Percentiles rank a stretch among this genome's conserved stretches.
Conservation (phyloP, 2,113 vertebrate species). For the Crotalus viridis region DNA sequence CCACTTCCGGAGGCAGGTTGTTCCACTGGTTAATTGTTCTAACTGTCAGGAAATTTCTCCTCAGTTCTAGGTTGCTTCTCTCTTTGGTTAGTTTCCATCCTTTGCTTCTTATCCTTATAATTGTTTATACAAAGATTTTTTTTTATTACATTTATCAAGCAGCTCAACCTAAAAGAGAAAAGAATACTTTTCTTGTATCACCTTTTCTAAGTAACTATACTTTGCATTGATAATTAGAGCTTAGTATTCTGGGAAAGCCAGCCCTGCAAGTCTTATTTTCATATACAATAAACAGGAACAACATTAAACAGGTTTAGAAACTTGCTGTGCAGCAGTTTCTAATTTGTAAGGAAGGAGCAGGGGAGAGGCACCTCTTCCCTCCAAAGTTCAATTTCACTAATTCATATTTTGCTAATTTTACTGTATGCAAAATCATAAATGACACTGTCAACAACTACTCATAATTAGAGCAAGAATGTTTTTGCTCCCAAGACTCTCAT, state of each 20-base stretch:
- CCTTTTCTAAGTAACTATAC: constrained; percentile 46
- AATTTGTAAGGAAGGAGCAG: not conserved
- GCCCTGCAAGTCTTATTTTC: constrained; percentile 51
- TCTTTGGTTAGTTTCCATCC: too few relatives aligned
- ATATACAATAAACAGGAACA: constrained; percentile 51
- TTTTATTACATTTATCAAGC: constrained; percentile 5
- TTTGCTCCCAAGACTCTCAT: not conserved
- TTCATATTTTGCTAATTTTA: not conserved
- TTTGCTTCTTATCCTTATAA: not conserved
- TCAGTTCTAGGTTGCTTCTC: too few relatives aligned
- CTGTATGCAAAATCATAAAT: not conserved
- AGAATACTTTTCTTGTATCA: constrained; percentile 35
- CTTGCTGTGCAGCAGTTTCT: constrained; percentile 48
- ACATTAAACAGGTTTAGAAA: constrained; percentile 54
- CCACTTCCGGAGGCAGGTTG: too few relatives aligned
- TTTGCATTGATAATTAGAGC: constrained; percentile 53
- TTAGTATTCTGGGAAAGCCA: constrained; percentile 54
- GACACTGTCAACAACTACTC: not conserved
- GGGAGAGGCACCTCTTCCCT: not conserved
- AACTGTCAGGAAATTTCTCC: too few relatives aligned
- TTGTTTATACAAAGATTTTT: constrained; percentile 21
- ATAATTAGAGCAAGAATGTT: constrained; percentile 4
- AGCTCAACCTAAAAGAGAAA: constrained; percentile 1
- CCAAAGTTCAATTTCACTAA: not conserved
- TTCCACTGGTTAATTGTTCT: too few relatives aligned